A percentile compares a stretch with the other conserved stretches of the same genome.
Evolutionary conservation across 1,140 invertebrate species (phyloP).

Genomic region (Bombus ignitus): DNA sequence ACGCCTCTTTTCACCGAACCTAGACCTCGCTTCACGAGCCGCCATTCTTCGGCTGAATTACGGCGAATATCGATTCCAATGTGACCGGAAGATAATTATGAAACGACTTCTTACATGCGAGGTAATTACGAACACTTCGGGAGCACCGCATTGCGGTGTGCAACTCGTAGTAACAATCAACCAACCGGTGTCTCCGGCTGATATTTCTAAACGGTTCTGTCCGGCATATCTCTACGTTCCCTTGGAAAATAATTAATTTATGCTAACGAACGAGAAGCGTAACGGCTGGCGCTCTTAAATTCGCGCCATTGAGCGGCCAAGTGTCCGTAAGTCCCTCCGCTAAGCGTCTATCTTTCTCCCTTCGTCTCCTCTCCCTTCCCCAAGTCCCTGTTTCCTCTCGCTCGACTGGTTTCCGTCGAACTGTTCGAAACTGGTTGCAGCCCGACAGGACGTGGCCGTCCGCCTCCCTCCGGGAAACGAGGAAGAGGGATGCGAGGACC

Average conservation of each 20-base stretch:
- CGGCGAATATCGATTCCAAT: conserved; percentile 15
- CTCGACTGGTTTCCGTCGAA: conserved; percentile 79
- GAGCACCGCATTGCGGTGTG: conserved; percentile 51
- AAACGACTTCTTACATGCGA: background rate
- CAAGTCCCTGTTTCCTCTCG: conserved; percentile 68
- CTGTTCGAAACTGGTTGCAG: conserved; percentile 80
- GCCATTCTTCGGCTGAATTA: background rate
- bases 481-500: conserved; percentile 59
- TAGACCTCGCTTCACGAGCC: background rate
- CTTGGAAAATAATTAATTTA: conserved; percentile 82
- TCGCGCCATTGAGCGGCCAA: conserved; percentile 82
- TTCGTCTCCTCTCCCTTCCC: conserved; percentile 45
- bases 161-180: conserved; percentile 18
- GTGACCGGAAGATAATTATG: conserved; percentile 29
- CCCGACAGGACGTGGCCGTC: conserved; percentile 64
- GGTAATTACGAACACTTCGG: conserved; percentile 38
- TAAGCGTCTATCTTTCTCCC: conserved; percentile 63
- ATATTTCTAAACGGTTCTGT: conserved; percentile 30
- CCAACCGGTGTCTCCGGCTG: conserved; percentile 24
- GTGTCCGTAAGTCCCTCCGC: conserved; percentile 81
- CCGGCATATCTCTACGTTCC: conserved; percentile 49
- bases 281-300: conserved; percentile 82
- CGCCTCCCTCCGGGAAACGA: conserved; percentile 60
- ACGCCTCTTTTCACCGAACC: background rate
- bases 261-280: conserved; percentile 82